Base-by-base conservation (phyloP, 2,888 invertebrate species). In the Acrocyrtus sp. region DNA sequence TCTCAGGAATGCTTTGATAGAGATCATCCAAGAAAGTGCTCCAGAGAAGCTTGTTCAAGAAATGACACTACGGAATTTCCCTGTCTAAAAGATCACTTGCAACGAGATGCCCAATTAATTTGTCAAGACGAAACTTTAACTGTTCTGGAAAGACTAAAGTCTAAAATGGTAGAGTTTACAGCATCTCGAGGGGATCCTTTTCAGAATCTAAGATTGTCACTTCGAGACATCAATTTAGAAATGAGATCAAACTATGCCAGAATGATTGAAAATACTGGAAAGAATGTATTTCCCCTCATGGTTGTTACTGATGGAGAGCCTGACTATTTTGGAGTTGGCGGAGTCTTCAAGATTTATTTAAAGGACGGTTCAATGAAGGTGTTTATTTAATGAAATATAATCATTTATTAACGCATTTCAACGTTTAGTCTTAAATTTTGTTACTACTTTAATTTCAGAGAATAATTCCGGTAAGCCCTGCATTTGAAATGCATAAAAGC, bases 231-330 rank as follows among this genome's bases (percentile, higher is more conserved):
- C 12, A 54, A 73, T 45, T 24, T 67, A 15, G 54, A 73, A 22
- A 67, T 67, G 67, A 17, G 73, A 17, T 12, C 24, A n/a, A 73
- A 73, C 22, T 73, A 73, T 50, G 54, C 12, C 8, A 34, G 19
- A 5, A 24, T 73, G 19, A 73, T 73, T 48, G 60, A 61, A 51
- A 26, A 34, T 10, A 47, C 47, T 12, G 73, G 73, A 10, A 29
- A 62, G 24, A 67, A 73, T 26, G 50, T 67, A 2, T 67, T 53
- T 41, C 73, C 73, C 1, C 48, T 73, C n/a, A 66, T 73, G 2
- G 73, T 73, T 47, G 73, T 67, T 1, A 61, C 73, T 3, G 73
- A 73, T 41, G 27, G 22, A 3, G 69, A 69, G n/a, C 69, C 69
- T 6, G 61, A 54, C 3, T 47, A 54, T 15, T 50, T 54, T 21